phyloP scores from a whole-genome alignment of 2,888 invertebrate species.

The Flabesymbios commensalis region DNA sequence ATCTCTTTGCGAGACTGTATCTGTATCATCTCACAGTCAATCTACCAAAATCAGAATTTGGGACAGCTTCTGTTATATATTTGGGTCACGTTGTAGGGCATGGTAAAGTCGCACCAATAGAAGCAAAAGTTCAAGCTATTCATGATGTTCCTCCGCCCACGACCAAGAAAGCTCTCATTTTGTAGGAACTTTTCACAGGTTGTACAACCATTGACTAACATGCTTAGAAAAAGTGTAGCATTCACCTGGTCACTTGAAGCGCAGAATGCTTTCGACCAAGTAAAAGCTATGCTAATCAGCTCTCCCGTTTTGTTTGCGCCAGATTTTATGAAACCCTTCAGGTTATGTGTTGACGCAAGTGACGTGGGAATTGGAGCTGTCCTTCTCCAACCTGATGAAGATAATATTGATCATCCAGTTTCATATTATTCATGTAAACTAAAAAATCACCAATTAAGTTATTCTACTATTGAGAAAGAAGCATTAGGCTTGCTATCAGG shows the following conservation, averaged over 20 bases:
- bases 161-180: neutral
- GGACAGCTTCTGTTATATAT: constrained; percentile 22
- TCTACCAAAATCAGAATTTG: constrained; percentile 16
- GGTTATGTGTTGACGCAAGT: neutral
- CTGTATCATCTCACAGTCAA: constrained; percentile 1
- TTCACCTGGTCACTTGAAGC: neutral
- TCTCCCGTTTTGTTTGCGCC: neutral
- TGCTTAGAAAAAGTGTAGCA: neutral
- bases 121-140: constrained; percentile 16
- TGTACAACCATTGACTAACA: neutral
- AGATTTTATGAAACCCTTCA: neutral
- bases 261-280: neutral
- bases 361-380: neutral
- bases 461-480: constrained; percentile 22
- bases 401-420: constrained; percentile 3
- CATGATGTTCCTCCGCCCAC: constrained; percentile 9
- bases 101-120: constrained; percentile 9
- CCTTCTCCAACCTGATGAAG: neutral
- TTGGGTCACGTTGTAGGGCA: constrained; percentile 31
- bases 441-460: no score
- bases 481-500: constrained; percentile 6
- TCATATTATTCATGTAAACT: constrained; percentile 1
- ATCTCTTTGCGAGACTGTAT: neutral
- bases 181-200: neutral
- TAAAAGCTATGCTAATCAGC: neutral